These are phyloP conservation scores for Ptychoptera albimana DNA, from an alignment of 2,888 invertebrate genomes.

Conservation along the genomic window DNA sequence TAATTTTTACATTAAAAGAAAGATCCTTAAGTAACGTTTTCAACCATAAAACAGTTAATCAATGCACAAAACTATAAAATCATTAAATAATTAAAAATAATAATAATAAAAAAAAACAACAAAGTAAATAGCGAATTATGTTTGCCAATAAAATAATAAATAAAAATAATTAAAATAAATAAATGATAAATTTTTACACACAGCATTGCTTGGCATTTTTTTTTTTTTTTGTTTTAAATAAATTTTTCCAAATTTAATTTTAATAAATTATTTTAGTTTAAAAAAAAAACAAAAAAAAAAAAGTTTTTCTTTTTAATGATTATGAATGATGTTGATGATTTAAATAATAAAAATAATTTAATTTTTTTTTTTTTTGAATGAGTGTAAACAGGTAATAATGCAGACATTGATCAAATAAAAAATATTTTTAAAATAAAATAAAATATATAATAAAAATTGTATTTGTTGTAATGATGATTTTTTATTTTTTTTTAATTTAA, in stretches of 20 bases:
- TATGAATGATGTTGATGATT: slow-evolving; percentile 6
- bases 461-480: neutral
- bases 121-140: too few relatives aligned
- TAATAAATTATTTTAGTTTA: too few relatives aligned
- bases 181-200: slow-evolving; percentile 9
- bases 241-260: too few relatives aligned
- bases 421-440: slow-evolving; percentile 1
- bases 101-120: too few relatives aligned
- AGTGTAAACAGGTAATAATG: neutral
- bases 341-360: slow-evolving; percentile 1
- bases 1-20: too few relatives aligned
- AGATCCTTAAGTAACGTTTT: too few relatives aligned
- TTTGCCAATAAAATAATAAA: too few relatives aligned
- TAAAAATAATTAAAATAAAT: neutral
- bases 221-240: neutral
- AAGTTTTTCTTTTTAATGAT: slow-evolving; percentile 6
- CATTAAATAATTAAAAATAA: too few relatives aligned
- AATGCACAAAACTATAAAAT: too few relatives aligned
- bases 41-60: too few relatives aligned
- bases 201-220: slow-evolving; percentile 9
- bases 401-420: slow-evolving; percentile 3
- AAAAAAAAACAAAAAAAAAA: too few relatives aligned
- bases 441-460: neutral
- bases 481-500: too few relatives aligned
- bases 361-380: neutral